Conservation (phyloP, 2,797 vertebrate genomes). For the Melanogrammus aeglefinus region DNA sequence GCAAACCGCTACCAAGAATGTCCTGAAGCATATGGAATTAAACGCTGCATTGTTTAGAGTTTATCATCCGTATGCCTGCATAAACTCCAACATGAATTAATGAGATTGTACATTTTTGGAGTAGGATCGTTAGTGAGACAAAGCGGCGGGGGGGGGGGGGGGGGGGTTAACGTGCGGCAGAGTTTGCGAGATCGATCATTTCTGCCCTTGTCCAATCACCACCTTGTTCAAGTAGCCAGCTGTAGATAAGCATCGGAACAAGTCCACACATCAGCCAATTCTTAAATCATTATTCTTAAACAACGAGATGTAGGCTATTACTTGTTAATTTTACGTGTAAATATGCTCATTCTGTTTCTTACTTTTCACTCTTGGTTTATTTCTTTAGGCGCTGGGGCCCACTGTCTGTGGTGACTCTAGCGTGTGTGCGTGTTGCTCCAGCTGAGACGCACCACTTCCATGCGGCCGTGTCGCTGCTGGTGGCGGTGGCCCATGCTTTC, state of each 20-base stretch:
- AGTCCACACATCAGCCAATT: background rate
- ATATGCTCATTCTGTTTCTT: background rate
- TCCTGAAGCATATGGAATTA: background rate
- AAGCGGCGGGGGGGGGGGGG: no score
- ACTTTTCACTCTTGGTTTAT: background rate
- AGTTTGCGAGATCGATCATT: no score
- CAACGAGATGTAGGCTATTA: background rate
- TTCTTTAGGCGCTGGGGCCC: background rate
- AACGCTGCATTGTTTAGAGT: background rate
- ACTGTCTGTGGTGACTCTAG: constrained; percentile 21
- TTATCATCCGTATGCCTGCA: background rate
- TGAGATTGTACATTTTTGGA: background rate
- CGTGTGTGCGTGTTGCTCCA: constrained; percentile 17
- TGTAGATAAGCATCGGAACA: background rate
- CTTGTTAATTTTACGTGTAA: background rate
- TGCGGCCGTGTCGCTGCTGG: constrained; percentile 15
- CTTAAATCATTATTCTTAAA: background rate
- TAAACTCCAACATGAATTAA: no score
- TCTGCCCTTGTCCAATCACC: background rate
- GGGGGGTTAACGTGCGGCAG: no score
- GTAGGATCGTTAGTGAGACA: no score
- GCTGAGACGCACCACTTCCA: constrained; percentile 35
- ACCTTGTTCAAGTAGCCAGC: background rate
- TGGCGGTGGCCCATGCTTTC: constrained; percentile 35
- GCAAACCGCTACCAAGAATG: background rate